Evolutionary conservation across 2,113 vertebrate species (phyloP), one percentile per base, ranked within the genome.

Genomic region (Pelobates fuscus): DNA sequence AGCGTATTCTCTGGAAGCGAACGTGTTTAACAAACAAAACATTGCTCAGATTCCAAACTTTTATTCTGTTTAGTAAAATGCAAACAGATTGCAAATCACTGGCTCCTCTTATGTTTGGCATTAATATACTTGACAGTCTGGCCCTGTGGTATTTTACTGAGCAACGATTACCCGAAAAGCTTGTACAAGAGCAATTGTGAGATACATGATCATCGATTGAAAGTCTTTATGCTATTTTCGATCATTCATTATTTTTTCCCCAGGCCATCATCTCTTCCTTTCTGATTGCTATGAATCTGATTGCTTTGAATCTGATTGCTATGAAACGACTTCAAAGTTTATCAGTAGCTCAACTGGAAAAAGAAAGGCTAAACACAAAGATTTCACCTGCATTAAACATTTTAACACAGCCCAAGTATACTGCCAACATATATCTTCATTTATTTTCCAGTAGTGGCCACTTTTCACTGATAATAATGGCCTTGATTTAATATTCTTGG

Each of bases 281-380:
- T n/a, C 32, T 6, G 32, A 10, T 6, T 37, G 32, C 32, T 10
- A 37, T 5, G n/a, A n/a, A n/a, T n/a, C n/a, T n/a, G n/a, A n/a
- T n/a, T n/a, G n/a, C n/a, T n/a, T n/a, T 24, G 17, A 26, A 61
- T 61, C 25, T 61, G 25, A 61, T 29, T n/a, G 60, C 60, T 14
- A 20, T 20, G 12, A 63, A 21, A 17, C 6, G 18, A 11, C 30
- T 30, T 63, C 60, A 63, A 29, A 23, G 2, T 8, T 37, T 37
- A 63, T 63, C 60, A 21, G 2, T 26, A 30, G 17, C 4, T n/a
- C n/a, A 37, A 32, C 25, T n/a, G 5, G 18, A 63, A 18, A 37
- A 5, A 5, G 5, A 5, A 5, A 10, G 5, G 12, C 12, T 10
- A 11, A 52, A 11, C 11, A 52, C 5, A 17, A 5, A 17, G 46